phyloP scores from a whole-genome alignment of 2,888 invertebrate genomes.

The Drosophila flavopinicola region DNA sequence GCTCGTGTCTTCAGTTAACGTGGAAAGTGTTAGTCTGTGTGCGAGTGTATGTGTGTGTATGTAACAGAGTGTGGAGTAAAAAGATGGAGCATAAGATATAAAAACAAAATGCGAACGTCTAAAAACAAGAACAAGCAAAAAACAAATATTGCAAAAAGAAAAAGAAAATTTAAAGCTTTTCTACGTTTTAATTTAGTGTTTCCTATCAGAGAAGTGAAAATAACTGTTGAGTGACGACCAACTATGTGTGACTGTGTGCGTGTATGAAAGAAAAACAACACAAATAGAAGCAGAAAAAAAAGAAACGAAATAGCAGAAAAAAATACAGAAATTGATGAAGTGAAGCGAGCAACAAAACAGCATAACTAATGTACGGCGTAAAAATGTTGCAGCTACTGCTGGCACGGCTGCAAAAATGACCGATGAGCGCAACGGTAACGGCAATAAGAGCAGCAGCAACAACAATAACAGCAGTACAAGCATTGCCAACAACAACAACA shows the following conservation, averaged over 20 bases:
- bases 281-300: slow-evolving; percentile 24
- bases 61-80: slow-evolving; percentile 62
- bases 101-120: slow-evolving; percentile 60
- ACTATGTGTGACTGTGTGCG: slow-evolving; percentile 46
- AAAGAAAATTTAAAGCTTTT: slow-evolving; percentile 24
- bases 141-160: slow-evolving; percentile 15
- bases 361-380: slow-evolving; percentile 63
- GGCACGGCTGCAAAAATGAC: slow-evolving; percentile 89
- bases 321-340: slow-evolving; percentile 54
- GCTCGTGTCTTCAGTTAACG: slow-evolving; percentile 57
- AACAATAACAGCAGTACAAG: slow-evolving; percentile 43
- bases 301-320: slow-evolving; percentile 28
- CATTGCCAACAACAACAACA: slow-evolving; percentile 38
- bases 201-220: slow-evolving; percentile 43
- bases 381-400: slow-evolving; percentile 84
- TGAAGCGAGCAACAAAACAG: slow-evolving; percentile 39
- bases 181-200: slow-evolving; percentile 33
- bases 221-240: no score
- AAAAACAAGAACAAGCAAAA: slow-evolving; percentile 32
- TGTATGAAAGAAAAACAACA: slow-evolving; percentile 57
- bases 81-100: slow-evolving; percentile 69
- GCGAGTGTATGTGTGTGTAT: slow-evolving; percentile 23
- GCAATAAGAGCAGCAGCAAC: slow-evolving; percentile 86
- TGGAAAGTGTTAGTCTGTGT: slow-evolving; percentile 55
- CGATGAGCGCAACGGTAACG: slow-evolving; percentile 85